Percentiles rank a stretch among this genome's conserved stretches.
phyloP scores from a whole-genome alignment of 2,797 vertebrate genomes.

The Sparus aurata region DNA sequence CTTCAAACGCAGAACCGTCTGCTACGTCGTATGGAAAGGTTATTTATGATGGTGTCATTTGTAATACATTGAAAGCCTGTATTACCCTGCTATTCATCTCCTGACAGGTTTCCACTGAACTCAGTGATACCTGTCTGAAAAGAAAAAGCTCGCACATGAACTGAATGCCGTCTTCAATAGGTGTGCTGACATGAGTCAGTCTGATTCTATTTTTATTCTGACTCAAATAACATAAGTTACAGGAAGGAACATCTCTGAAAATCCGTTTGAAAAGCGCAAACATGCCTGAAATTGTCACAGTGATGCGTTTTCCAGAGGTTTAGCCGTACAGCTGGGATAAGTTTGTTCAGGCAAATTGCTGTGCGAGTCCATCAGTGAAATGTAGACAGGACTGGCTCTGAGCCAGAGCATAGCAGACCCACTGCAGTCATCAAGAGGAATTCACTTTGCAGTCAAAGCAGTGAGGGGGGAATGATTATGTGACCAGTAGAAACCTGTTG shows the following conservation, averaged over 20 bases:
- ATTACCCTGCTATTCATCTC: constrained; percentile 62
- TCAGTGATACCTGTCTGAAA: constrained; percentile 31
- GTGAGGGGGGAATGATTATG: constrained; percentile 55
- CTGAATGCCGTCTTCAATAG: constrained; percentile 44
- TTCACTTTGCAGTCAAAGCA: constrained; percentile 45
- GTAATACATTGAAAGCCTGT: constrained; percentile 64
- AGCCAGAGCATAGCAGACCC: constrained; percentile 67
- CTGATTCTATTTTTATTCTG: constrained; percentile 71
- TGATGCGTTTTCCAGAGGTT: constrained; percentile 77
- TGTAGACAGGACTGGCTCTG: constrained; percentile 63
- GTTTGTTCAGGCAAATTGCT: constrained; percentile 81
- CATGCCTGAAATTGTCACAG: constrained; percentile 73
- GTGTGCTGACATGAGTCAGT: constrained; percentile 46
- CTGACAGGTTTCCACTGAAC: constrained; percentile 56
- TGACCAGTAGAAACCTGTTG: constrained; percentile 75
- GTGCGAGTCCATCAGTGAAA: constrained; percentile 72
- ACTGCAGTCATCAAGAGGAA: constrained; percentile 66
- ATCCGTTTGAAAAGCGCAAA: constrained; percentile 60
- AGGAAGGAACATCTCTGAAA: constrained; percentile 67
- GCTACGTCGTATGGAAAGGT: constrained; percentile 36
- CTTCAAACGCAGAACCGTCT: constrained; percentile 46
- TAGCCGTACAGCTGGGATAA: constrained; percentile 70
- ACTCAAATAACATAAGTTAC: constrained; percentile 67
- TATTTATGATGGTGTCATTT: constrained; percentile 57
- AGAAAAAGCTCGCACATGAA: constrained; percentile 34